A percentile compares a stretch with the other conserved stretches of the same genome.
Evolutionary conservation across 2,888 invertebrate genomes (phyloP).

Genomic region (Maniola hyperantus): DNA sequence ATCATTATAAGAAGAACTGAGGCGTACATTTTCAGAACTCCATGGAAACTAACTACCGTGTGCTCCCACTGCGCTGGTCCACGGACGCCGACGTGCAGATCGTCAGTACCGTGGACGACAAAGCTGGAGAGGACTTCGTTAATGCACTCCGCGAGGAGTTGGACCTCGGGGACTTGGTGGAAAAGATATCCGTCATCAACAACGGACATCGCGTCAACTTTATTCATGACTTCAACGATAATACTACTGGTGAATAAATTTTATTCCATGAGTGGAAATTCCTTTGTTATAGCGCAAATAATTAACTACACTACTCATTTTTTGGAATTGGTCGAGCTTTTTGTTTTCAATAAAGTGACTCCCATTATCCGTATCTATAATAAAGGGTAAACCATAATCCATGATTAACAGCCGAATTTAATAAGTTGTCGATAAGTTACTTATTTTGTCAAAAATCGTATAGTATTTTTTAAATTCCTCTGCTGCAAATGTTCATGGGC

Average conservation of each 20-base stretch:
- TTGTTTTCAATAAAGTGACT: background rate
- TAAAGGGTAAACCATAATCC: too few species aligned
- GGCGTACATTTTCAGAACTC: background rate
- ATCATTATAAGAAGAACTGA: too few species aligned
- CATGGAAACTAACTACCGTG: constrained; percentile 45
- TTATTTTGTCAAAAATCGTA: too few species aligned
- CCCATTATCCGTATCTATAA: too few species aligned
- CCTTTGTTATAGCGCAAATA: too few species aligned
- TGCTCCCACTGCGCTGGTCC: constrained; percentile 51
- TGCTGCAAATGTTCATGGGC: too few species aligned
- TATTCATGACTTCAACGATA: constrained; percentile 94
- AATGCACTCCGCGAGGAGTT: constrained; percentile 89
- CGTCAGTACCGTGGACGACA: constrained; percentile 53
- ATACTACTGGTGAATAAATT: constrained; percentile 79
- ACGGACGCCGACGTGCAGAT: constrained; percentile 47
- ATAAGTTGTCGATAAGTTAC: too few species aligned
- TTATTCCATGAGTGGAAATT: too few species aligned
- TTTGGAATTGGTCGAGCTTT: too few species aligned
- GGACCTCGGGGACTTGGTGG: constrained; percentile 90
- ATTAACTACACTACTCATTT: too few species aligned
- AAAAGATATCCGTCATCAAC: constrained; percentile 93
- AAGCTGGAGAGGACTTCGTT: constrained; percentile 45
- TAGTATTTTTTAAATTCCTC: too few species aligned
- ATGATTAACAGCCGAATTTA: too few species aligned
- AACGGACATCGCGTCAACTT: constrained; percentile 92